Evolutionary conservation across 2,888 invertebrate genomes (phyloP).

Genomic region (Stenodema calcarata): DNA sequence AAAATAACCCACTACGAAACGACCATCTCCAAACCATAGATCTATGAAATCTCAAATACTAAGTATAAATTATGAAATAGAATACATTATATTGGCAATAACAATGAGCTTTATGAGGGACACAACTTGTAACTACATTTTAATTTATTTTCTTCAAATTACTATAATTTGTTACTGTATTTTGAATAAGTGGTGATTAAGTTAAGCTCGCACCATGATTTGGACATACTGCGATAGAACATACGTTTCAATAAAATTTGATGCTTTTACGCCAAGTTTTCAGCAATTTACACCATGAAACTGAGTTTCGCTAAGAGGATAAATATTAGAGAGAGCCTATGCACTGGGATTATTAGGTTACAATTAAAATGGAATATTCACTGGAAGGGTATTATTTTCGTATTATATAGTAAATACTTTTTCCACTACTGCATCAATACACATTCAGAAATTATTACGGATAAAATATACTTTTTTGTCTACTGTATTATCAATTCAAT

Average conservation of each 20-base stretch:
- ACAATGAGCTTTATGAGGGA: background rate
- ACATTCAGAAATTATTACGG: conserved; percentile 15
- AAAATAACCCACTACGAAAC: too few species aligned
- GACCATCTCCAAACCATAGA: too few species aligned
- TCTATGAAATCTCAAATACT: too few species aligned
- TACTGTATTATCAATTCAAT: background rate
- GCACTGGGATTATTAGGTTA: conserved; percentile 19
- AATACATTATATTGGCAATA: background rate
- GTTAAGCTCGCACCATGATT: background rate
- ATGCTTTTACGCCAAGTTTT: background rate
- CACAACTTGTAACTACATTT: background rate
- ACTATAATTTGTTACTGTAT: background rate
- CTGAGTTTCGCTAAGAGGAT: background rate
- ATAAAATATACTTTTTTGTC: conserved; percentile 32
- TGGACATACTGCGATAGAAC: background rate
- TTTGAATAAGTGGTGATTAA: background rate
- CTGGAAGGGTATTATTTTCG: conserved; percentile 11
- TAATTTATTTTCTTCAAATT: background rate
- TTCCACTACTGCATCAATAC: conserved; percentile 4
- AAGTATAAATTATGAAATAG: background rate
- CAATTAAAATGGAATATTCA: conserved; percentile 5
- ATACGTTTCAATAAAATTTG: background rate
- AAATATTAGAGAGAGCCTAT: conserved; percentile 16
- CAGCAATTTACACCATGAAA: background rate
- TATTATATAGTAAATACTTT: background rate